These are phyloP conservation scores for Latrodectus hesperus DNA, from an alignment of 2,888 invertebrate genomes.

Conservation along the genomic window DNA sequence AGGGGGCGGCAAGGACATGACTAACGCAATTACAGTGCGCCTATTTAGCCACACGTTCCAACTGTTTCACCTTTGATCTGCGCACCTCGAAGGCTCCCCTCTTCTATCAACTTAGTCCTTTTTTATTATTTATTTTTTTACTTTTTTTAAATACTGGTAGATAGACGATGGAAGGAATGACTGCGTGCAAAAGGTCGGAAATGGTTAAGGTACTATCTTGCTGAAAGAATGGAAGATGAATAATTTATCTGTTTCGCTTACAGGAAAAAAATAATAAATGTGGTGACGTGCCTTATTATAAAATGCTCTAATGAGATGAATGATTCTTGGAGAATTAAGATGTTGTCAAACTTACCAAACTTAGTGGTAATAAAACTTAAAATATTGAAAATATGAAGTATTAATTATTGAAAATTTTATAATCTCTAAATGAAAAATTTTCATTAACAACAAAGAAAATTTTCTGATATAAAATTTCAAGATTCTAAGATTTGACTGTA, in stretches of 20 bases:
- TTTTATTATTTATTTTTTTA: no score
- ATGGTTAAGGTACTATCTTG: slow-evolving; percentile 37
- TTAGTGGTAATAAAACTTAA: no score
- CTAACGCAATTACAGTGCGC: slow-evolving; percentile 48
- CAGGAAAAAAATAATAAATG: no score
- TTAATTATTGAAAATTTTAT: no score
- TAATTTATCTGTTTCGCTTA: not conserved
- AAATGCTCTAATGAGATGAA: not conserved
- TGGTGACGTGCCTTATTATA: not conserved
- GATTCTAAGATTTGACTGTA: no score
- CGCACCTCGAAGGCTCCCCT: slow-evolving; percentile 1
- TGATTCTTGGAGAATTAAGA: no score
- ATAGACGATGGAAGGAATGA: not conserved
- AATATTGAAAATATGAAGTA: no score
- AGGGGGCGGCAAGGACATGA: slow-evolving; percentile 21
- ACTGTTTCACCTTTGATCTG: slow-evolving; percentile 49
- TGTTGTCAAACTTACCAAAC: no score
- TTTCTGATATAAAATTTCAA: no score
- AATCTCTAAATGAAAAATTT: no score
- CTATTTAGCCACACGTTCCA: slow-evolving; percentile 46
- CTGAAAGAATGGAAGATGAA: slow-evolving; percentile 9
- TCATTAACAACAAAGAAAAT: no score
- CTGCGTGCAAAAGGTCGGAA: slow-evolving; percentile 17
- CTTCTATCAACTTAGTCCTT: not conserved
- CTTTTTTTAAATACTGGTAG: not conserved